phyloP scores from a whole-genome alignment of 2,797 vertebrate species.

The Lacerta bilineata region DNA sequence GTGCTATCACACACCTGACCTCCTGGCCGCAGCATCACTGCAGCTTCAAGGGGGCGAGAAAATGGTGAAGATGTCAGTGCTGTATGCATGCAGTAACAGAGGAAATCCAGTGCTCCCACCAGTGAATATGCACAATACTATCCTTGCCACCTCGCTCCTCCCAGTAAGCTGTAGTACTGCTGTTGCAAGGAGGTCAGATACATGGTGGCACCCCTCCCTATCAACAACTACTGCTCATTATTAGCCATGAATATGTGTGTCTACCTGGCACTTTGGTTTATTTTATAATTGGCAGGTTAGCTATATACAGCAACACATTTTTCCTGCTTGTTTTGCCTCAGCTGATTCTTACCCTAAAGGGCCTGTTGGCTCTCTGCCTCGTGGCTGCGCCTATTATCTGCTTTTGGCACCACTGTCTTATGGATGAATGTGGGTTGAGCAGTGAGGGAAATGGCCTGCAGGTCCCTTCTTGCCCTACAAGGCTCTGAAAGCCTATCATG shows the following conservation, averaged over 20 bases:
- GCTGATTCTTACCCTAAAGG: neutral
- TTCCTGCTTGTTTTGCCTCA: neutral
- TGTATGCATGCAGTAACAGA: too few relatives aligned
- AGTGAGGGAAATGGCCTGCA: conserved; percentile 18
- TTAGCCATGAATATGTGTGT: neutral
- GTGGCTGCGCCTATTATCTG: neutral
- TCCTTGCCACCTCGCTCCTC: too few relatives aligned
- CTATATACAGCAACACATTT: neutral
- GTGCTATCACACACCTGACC: too few relatives aligned
- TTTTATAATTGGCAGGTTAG: neutral
- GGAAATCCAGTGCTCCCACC: too few relatives aligned
- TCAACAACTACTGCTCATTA: too few relatives aligned
- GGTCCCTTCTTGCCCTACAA: neutral
- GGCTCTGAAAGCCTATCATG: conserved; percentile 14
- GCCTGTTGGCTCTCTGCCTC: neutral
- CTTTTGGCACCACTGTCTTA: neutral
- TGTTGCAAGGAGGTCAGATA: too few relatives aligned
- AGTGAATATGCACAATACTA: too few relatives aligned
- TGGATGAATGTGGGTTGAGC: conserved; percentile 5
- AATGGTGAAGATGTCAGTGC: too few relatives aligned
- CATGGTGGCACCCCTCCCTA: too few relatives aligned
- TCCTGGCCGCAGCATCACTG: too few relatives aligned
- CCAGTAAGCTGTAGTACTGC: too few relatives aligned
- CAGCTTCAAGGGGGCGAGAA: too few relatives aligned
- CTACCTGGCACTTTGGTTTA: neutral